A percentile compares a stretch with the other conserved stretches of the same genome.
Evolutionary conservation across 2,113 vertebrate species (phyloP).

Genomic region (Dipodomys ordii): DNA sequence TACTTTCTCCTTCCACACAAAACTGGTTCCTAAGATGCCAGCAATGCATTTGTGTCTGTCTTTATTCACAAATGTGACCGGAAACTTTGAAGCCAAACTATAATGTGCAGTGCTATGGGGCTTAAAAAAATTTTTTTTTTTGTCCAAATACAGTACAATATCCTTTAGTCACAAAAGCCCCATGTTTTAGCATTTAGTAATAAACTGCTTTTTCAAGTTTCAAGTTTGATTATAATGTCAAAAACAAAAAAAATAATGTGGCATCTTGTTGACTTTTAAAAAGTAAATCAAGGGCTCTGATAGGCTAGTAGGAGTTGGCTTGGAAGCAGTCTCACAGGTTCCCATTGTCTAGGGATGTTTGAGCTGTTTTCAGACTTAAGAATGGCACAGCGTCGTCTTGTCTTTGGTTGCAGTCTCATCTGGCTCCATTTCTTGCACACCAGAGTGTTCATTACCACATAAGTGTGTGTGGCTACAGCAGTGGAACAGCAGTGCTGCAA

Average conservation of each 20-base stretch:
- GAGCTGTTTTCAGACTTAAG: conserved; percentile 86
- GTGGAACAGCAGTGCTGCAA: conserved; percentile 83
- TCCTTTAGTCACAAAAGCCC: conserved; percentile 82
- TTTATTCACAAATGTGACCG: conserved; percentile 83
- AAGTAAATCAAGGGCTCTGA: conserved; percentile 85
- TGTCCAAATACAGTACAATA: conserved; percentile 76
- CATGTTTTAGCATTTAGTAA: conserved; percentile 77
- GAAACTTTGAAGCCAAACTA: conserved; percentile 87
- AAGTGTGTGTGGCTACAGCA: conserved; percentile 79
- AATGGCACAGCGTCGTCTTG: conserved; percentile 85
- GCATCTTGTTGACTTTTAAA: conserved; percentile 84
- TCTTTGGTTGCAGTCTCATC: conserved; percentile 87
- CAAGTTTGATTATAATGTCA: conserved; percentile 82
- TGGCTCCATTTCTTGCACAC: conserved; percentile 84
- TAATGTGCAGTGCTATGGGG: conserved; percentile 77
- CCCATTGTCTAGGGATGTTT: conserved; percentile 85
- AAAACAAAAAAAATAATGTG: conserved; percentile 70
- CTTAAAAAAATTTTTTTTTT: conserved; percentile 50
- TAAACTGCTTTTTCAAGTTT: conserved; percentile 79
- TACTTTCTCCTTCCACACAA: conserved; percentile 65
- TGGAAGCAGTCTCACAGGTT: conserved; percentile 89
- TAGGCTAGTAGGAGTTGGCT: conserved; percentile 86
- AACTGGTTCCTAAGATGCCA: conserved; percentile 84
- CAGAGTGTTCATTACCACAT: conserved; percentile 81
- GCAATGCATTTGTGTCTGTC: conserved; percentile 82